These are phyloP conservation scores for Platycnemis pennipes DNA, from an alignment of 2,888 invertebrate genomes.

Conservation along the genomic window DNA sequence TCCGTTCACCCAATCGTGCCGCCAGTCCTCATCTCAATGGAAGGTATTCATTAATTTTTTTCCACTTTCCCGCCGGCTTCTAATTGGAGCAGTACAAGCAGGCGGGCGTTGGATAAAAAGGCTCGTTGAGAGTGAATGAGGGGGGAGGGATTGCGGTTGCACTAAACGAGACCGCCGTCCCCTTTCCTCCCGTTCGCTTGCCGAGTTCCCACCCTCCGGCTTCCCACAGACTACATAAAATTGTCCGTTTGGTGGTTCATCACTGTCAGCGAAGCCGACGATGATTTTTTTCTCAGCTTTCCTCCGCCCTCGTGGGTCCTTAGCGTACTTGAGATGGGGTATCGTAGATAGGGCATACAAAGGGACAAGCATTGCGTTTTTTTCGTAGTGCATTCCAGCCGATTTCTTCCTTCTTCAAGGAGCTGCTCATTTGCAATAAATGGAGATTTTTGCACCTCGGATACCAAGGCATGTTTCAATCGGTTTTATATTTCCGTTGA, in stretches of 20 bases:
- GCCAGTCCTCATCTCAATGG: background rate
- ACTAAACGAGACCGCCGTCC: background rate
- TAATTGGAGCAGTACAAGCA: slow-evolving; percentile 31
- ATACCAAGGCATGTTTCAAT: background rate
- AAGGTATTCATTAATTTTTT: slow-evolving; percentile 62
- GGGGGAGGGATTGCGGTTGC: background rate
- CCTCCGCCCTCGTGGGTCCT: too few relatives aligned
- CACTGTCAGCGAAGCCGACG: background rate
- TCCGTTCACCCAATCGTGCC: slow-evolving; percentile 19
- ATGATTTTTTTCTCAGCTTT: too few relatives aligned
- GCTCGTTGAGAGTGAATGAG: background rate
- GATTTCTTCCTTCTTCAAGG: background rate
- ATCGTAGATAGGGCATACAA: background rate
- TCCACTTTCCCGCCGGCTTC: background rate
- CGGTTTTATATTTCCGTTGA: background rate
- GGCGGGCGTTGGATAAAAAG: background rate
- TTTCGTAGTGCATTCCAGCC: background rate
- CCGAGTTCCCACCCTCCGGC: background rate
- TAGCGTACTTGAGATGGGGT: too few relatives aligned
- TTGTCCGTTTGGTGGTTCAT: background rate
- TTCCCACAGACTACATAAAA: slow-evolving; percentile 10
- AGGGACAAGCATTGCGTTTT: background rate
- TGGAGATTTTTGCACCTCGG: background rate
- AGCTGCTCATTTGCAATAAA: background rate
- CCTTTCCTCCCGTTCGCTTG: background rate